phyloP scores from a whole-genome alignment of 2,888 invertebrate genomes.

The Erannis defoliaria region DNA sequence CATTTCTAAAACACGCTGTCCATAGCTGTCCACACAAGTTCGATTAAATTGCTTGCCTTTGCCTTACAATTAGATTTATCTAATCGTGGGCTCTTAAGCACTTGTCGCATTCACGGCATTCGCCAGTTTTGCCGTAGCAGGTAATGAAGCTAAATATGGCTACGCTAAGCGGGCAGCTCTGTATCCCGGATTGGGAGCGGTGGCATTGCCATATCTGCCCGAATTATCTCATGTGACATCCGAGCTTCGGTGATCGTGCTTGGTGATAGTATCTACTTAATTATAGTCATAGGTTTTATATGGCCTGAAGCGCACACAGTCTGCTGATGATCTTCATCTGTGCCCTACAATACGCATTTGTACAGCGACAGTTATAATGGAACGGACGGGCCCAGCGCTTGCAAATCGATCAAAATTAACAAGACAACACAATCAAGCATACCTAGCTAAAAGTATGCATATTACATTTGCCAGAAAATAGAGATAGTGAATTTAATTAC shows the following conservation, averaged over 20 bases:
- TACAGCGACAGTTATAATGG: too few species aligned
- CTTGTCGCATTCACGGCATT: conserved; percentile 24
- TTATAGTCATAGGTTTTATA: conserved; percentile 35
- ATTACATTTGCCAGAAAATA: too few species aligned
- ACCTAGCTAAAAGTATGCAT: too few species aligned
- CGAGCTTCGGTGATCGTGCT: conserved; percentile 30
- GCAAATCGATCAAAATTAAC: too few species aligned
- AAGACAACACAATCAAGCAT: too few species aligned
- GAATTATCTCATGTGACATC: conserved; percentile 51
- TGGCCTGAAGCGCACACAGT: neutral
- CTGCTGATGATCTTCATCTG: too few species aligned
- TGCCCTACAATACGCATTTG: too few species aligned
- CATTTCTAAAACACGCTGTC: too few species aligned
- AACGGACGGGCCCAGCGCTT: too few species aligned
- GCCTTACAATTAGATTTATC: neutral
- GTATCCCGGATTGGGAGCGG: conserved; percentile 45
- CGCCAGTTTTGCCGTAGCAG: conserved; percentile 33
- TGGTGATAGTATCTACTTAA: conserved; percentile 48
- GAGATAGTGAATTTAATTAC: too few species aligned
- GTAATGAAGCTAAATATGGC: conserved; percentile 45
- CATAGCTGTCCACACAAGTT: neutral
- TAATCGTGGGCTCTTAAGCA: conserved; percentile 8
- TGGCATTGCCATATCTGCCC: conserved; percentile 50
- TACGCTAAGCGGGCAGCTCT: conserved; percentile 33
- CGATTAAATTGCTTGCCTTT: neutral